These are phyloP conservation scores for Morelia viridis DNA, from an alignment of 2,797 vertebrate genomes.

Conservation along the genomic window DNA sequence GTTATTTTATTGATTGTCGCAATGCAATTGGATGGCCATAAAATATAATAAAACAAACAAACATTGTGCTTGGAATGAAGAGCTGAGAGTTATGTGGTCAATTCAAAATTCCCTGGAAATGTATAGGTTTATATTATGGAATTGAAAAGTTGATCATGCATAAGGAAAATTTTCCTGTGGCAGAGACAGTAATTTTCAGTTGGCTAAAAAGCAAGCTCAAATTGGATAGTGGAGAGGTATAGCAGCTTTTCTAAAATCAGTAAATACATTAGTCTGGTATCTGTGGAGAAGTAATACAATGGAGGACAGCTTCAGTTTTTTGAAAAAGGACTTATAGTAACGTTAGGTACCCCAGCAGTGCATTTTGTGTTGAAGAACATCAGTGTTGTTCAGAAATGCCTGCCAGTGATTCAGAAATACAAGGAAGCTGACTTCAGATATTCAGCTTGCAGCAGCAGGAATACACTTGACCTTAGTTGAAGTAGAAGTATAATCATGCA, in stretches of 20 bases:
- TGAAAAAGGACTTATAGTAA: not conserved
- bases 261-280: not conserved
- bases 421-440: not conserved
- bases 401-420: not conserved
- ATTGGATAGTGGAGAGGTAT: not conserved
- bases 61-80: too few relatives aligned
- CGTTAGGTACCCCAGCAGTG: not conserved
- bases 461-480: not conserved
- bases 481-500: not conserved
- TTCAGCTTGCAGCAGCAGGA: not conserved
- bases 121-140: not conserved
- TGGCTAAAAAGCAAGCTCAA: too few relatives aligned
- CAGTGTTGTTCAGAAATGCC: not conserved
- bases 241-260: not conserved
- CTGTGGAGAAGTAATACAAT: not conserved
- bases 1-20: too few relatives aligned
- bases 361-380: not conserved
- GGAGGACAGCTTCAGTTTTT: not conserved
- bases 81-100: not conserved
- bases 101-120: not conserved
- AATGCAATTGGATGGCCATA: too few relatives aligned
- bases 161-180: too few relatives aligned
- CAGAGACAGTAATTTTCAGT: too few relatives aligned
- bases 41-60: too few relatives aligned
- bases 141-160: not conserved